phyloP scores from a whole-genome alignment of 2,797 vertebrate species.

The Enteromius argenteus region DNA sequence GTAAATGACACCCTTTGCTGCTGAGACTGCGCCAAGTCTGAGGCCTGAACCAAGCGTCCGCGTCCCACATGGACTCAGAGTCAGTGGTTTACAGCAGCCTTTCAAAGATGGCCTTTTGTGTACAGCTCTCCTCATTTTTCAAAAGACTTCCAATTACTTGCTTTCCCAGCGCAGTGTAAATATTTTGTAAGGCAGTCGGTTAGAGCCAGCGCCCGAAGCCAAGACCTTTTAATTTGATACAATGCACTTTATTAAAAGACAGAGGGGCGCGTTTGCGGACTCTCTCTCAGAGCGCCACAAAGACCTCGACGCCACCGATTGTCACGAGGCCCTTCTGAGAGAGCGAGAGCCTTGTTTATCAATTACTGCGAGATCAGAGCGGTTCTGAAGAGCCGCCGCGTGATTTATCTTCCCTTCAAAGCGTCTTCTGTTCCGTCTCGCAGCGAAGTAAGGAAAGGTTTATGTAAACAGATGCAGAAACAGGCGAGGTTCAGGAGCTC shows the following conservation, averaged over 20 bases:
- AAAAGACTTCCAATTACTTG: constrained; percentile 82
- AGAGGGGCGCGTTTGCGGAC: constrained; percentile 41
- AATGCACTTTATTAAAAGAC: constrained; percentile 67
- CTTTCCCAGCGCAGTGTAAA: constrained; percentile 79
- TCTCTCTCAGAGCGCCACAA: constrained; percentile 1
- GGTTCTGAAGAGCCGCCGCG: constrained; percentile 50
- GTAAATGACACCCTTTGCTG: neutral
- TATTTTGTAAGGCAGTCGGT: constrained; percentile 85
- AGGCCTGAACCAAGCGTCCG: constrained; percentile 9
- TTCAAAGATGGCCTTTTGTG: constrained; percentile 74
- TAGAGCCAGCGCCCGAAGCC: constrained; percentile 70
- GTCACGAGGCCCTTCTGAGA: constrained; percentile 76
- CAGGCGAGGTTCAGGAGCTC: constrained; percentile 75
- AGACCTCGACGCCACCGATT: constrained; percentile 70
- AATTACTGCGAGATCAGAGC: constrained; percentile 67
- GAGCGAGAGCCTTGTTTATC: constrained; percentile 79
- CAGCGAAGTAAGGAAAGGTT: constrained; percentile 76
- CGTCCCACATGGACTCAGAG: constrained; percentile 70
- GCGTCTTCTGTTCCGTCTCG: constrained; percentile 72
- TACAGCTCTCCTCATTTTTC: constrained; percentile 77
- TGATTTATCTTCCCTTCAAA: constrained; percentile 82
- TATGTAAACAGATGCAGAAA: constrained; percentile 79
- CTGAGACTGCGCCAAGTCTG: neutral
- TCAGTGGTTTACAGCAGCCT: constrained; percentile 74
- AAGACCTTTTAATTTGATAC: constrained; percentile 71